Evolutionary conservation across 2,888 invertebrate genomes (phyloP).

Genomic region (Tribolium freemani): DNA sequence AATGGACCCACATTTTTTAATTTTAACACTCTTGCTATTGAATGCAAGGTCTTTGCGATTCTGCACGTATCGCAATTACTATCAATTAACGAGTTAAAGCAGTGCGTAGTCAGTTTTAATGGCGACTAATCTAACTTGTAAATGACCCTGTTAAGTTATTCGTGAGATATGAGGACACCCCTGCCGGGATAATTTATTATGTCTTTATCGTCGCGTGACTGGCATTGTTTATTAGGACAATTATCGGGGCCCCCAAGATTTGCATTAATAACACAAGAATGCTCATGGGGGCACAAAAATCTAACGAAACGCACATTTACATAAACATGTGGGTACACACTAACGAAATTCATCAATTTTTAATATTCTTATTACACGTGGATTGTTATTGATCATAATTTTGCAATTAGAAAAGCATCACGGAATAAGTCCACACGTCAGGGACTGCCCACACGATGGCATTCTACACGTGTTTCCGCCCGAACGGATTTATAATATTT

Average conservation of each 20-base stretch:
- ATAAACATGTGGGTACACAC: not conserved
- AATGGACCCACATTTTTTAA: slow-evolving; percentile 47
- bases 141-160: slow-evolving; percentile 60
- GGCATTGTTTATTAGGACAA: slow-evolving; percentile 61
- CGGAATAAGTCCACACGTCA: slow-evolving; percentile 4
- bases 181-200: slow-evolving; percentile 61
- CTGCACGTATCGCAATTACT: slow-evolving; percentile 53
- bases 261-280: slow-evolving; percentile 54
- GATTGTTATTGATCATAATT: not conserved
- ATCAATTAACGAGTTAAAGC: slow-evolving; percentile 56
- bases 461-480: slow-evolving; percentile 5
- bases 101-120: slow-evolving; percentile 56
- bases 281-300: slow-evolving; percentile 8
- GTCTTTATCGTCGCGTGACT: slow-evolving; percentile 61
- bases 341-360: not conserved
- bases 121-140: slow-evolving; percentile 62
- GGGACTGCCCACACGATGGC: not conserved
- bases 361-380: not conserved
- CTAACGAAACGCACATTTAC: not conserved
- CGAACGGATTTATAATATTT: slow-evolving; percentile 4
- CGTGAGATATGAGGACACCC: slow-evolving; percentile 57
- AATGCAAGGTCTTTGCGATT: not conserved
- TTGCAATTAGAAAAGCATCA: not conserved
- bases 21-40: slow-evolving; percentile 1
- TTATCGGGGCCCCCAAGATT: slow-evolving; percentile 56